Percentiles rank a stretch among this genome's conserved stretches.
phyloP scores from a whole-genome alignment of 2,113 vertebrate genomes.

The Cebus imitator region DNA sequence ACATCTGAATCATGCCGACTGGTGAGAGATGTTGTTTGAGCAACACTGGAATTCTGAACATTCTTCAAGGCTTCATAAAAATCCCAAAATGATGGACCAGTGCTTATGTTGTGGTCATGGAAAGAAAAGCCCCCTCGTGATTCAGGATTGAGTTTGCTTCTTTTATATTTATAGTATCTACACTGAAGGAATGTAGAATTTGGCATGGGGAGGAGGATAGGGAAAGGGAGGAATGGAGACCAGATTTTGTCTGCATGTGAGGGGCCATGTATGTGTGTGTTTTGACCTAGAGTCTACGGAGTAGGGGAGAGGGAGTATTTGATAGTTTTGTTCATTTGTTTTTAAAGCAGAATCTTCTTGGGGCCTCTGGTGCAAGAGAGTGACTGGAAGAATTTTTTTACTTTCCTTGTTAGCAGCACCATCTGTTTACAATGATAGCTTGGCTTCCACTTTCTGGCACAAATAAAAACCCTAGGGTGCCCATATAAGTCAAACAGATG shows the following conservation, averaged over 20 bases:
- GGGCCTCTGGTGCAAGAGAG: constrained; percentile 17
- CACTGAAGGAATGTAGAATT: constrained; percentile 59
- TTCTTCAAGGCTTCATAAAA: constrained; percentile 64
- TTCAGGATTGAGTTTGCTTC: constrained; percentile 32
- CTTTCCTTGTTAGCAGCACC: constrained; percentile 59
- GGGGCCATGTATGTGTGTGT: not conserved
- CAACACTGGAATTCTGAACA: constrained; percentile 65
- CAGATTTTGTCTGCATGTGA: not conserved
- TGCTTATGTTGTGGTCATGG: constrained; percentile 57
- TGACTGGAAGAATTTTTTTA: constrained; percentile 60
- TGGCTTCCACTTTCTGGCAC: constrained; percentile 57
- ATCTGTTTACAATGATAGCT: constrained; percentile 78
- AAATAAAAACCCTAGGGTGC: constrained; percentile 67
- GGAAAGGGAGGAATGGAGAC: not conserved
- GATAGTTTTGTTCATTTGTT: constrained; percentile 24
- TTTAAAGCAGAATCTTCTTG: constrained; percentile 52
- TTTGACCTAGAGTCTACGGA: not conserved
- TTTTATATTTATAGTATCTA: constrained; percentile 55
- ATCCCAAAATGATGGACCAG: constrained; percentile 62
- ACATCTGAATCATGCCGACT: not conserved
- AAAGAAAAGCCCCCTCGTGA: constrained; percentile 64
- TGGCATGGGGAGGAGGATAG: constrained; percentile 33
- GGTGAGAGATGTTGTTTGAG: not conserved
- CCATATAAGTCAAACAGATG: constrained; percentile 72
- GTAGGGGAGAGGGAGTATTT: not conserved